phyloP scores from a whole-genome alignment of 2,888 invertebrate genomes.

The Crossocerus cetratus region DNA sequence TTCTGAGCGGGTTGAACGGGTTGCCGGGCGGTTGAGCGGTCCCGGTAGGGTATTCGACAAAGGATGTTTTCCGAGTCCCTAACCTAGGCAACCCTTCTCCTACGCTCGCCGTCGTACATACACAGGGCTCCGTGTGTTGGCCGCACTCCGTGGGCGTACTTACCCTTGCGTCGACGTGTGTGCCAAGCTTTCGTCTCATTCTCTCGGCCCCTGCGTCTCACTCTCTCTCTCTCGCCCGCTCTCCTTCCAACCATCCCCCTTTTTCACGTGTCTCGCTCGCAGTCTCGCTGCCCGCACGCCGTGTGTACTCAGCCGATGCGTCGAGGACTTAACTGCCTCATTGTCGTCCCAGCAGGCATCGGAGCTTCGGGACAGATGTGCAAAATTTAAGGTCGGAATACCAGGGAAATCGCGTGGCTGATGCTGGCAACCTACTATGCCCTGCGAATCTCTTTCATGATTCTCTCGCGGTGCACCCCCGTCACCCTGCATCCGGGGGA shows the following conservation, averaged over 20 bases:
- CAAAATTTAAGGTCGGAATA: constrained; percentile 68
- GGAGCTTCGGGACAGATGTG: constrained; percentile 71
- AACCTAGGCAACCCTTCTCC: constrained; percentile 76
- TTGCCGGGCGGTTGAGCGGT: constrained; percentile 74
- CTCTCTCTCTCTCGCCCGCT: constrained; percentile 17
- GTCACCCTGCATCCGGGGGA: not conserved
- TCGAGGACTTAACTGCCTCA: constrained; percentile 73
- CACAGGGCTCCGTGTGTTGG: constrained; percentile 54
- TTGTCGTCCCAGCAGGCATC: constrained; percentile 70
- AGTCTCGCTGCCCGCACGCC: constrained; percentile 57
- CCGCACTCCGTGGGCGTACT: constrained; percentile 52
- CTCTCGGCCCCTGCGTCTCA: constrained; percentile 24
- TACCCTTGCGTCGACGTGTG: constrained; percentile 18
- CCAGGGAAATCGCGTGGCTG: constrained; percentile 46
- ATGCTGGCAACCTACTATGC: constrained; percentile 23
- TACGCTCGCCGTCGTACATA: constrained; percentile 59
- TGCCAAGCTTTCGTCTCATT: constrained; percentile 53
- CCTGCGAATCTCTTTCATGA: constrained; percentile 26
- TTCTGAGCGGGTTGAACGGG: constrained; percentile 73
- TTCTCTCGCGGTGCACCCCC: constrained; percentile 19
- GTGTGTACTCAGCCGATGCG: constrained; percentile 73
- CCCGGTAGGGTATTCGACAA: constrained; percentile 76
- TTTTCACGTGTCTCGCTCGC: constrained; percentile 45
- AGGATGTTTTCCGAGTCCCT: constrained; percentile 76
- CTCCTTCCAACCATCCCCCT: constrained; percentile 37